Evolutionary conservation across 2,113 vertebrate species (phyloP).

Genomic region (Ochotona curzoniae): DNA sequence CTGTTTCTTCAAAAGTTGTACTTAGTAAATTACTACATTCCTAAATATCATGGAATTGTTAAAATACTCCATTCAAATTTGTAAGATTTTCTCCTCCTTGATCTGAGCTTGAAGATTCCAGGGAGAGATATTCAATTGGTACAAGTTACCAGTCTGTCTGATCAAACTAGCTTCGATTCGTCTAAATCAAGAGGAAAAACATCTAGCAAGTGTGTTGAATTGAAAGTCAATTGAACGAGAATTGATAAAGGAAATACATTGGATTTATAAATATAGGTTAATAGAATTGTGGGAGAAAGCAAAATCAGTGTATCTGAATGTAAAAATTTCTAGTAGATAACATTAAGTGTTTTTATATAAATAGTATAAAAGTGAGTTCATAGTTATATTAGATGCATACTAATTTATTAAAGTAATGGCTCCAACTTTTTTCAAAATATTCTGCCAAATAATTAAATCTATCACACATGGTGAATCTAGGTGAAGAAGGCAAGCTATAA

Average conservation of each 20-base stretch:
- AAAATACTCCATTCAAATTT: neutral
- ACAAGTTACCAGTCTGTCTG: neutral
- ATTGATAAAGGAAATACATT: neutral
- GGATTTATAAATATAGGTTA: neutral
- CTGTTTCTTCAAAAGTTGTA: neutral
- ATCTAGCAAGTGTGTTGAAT: neutral
- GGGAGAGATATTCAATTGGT: neutral
- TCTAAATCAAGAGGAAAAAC: neutral
- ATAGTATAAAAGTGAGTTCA: no score
- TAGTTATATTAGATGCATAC: neutral
- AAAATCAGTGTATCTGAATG: neutral
- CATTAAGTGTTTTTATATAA: neutral
- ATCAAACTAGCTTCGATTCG: neutral
- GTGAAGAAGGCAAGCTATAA: neutral
- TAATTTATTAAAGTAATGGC: neutral
- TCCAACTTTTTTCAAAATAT: neutral
- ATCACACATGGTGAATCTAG: neutral
- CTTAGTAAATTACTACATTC: neutral
- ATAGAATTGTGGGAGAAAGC: neutral
- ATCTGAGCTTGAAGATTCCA: slow-evolving; percentile 22
- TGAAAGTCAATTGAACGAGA: neutral
- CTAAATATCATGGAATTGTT: neutral
- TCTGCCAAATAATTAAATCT: neutral
- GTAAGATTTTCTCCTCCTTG: neutral
- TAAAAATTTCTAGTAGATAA: neutral